A percentile compares a stretch with the other conserved stretches of the same genome.
Conservation (phyloP, 2,888 invertebrate genomes). For the Ephialtes manifestator region DNA sequence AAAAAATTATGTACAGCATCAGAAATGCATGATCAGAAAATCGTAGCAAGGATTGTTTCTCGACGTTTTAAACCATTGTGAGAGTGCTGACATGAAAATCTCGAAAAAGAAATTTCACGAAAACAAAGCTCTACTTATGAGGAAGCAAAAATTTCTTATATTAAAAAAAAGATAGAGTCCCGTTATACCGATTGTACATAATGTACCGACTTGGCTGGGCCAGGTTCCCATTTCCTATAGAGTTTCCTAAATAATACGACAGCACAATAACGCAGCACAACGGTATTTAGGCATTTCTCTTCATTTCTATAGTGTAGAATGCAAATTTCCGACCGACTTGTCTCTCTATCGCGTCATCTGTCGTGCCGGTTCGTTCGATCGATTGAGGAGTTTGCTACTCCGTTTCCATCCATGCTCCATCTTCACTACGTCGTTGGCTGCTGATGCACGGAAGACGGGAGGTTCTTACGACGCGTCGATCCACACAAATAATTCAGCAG, state of each 20-base stretch:
- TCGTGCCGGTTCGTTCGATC: slow-evolving; percentile 14
- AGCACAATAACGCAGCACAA: neutral
- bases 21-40: no score
- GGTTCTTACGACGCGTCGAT: slow-evolving; percentile 70
- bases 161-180: neutral
- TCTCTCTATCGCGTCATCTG: neutral
- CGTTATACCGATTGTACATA: neutral
- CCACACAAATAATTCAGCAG: slow-evolving; percentile 36
- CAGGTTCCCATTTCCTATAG: neutral
- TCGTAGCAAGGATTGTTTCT: no score
- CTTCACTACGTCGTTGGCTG: slow-evolving; percentile 47
- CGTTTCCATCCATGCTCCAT: slow-evolving; percentile 49
- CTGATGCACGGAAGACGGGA: slow-evolving; percentile 70
- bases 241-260: neutral
- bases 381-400: neutral
- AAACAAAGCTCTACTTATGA: no score
- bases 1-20: no score
- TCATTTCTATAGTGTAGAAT: neutral
- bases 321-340: neutral
- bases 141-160: neutral
- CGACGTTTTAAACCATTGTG: no score
- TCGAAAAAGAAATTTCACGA: no score
- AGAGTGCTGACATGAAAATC: no score
- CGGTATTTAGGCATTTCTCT: neutral
- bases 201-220: neutral